A percentile compares a stretch with the other conserved stretches of the same genome.
These are phyloP conservation scores for Eurytoma adleriae DNA, from an alignment of 2,888 invertebrate genomes.

Conservation along the genomic window DNA sequence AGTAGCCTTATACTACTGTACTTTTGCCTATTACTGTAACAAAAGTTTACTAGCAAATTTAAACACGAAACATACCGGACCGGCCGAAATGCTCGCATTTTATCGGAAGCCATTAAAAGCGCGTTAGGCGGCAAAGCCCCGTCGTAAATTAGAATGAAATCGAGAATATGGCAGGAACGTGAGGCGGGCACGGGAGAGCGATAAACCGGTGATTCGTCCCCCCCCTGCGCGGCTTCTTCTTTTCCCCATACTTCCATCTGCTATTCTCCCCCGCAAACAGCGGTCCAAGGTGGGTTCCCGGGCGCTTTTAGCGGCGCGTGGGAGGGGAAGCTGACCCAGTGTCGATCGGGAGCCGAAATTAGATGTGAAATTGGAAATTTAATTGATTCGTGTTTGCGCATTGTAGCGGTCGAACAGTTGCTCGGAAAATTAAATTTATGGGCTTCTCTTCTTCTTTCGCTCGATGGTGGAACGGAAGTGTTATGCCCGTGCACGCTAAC, in stretches of 20 bases:
- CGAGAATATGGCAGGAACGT: too few relatives aligned
- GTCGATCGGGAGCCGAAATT: slow-evolving; percentile 5
- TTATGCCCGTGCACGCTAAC: too few relatives aligned
- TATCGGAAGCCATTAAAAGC: too few relatives aligned
- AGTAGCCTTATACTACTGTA: too few relatives aligned
- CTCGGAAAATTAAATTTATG: slow-evolving; percentile 11
- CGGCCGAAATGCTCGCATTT: too few relatives aligned
- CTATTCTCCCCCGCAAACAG: neutral
- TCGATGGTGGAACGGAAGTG: neutral
- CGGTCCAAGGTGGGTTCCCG: neutral
- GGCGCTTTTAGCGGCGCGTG: neutral
- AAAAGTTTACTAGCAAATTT: too few relatives aligned
- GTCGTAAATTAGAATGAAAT: too few relatives aligned
- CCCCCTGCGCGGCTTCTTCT: neutral
- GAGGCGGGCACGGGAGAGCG: too few relatives aligned
- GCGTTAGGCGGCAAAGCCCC: too few relatives aligned
- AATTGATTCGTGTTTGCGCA: slow-evolving; percentile 5
- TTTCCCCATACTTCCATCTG: neutral
- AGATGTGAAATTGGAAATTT: slow-evolving; percentile 42
- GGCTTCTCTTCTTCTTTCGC: neutral
- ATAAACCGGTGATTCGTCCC: neutral
- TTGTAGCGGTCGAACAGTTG: neutral
- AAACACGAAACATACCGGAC: too few relatives aligned
- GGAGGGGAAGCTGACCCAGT: neutral
- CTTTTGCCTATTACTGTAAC: too few relatives aligned